These are phyloP conservation scores for Coremacera marginata DNA, from an alignment of 2,888 invertebrate genomes.

Conservation along the genomic window DNA sequence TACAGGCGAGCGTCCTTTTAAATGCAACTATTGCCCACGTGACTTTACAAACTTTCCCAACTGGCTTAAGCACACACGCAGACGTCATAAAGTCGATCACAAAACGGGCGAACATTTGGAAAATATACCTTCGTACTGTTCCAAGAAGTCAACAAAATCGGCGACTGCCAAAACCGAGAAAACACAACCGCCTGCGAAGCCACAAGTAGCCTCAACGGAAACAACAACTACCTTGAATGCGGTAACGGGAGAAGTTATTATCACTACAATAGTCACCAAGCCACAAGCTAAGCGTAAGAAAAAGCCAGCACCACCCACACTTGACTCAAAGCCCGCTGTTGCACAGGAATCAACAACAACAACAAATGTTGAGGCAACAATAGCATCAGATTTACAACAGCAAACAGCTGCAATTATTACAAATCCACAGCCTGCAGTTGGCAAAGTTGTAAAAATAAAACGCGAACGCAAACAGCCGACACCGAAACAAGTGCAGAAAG, in stretches of 20 bases:
- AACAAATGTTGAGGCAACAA: neutral
- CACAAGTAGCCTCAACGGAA: neutral
- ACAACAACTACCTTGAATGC: neutral
- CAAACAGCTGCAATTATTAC: conserved; percentile 19
- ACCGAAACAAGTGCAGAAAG: conserved; percentile 62
- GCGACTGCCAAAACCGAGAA: conserved; percentile 51
- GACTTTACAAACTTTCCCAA: conserved; percentile 75
- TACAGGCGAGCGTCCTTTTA: conserved; percentile 72
- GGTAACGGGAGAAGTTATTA: neutral
- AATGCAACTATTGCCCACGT: conserved; percentile 73
- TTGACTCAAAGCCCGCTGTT: conserved; percentile 15
- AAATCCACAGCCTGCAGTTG: conserved; percentile 23
- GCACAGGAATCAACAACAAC: conserved; percentile 18
- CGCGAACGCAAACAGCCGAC: conserved; percentile 61
- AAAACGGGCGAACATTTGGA: conserved; percentile 68
- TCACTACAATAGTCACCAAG: conserved; percentile 13
- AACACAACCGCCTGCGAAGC: neutral
- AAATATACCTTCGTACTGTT: conserved; percentile 67
- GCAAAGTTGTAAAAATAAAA: conserved; percentile 57
- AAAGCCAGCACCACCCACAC: conserved; percentile 36
- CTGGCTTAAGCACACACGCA: conserved; percentile 73
- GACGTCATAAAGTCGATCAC: conserved; percentile 72
- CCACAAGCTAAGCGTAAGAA: conserved; percentile 46
- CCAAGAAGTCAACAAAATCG: conserved; percentile 63
- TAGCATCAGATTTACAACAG: conserved; percentile 9